Evolutionary conservation across 1,140 invertebrate species (phyloP).

Genomic region (Camponotus floridanus): DNA sequence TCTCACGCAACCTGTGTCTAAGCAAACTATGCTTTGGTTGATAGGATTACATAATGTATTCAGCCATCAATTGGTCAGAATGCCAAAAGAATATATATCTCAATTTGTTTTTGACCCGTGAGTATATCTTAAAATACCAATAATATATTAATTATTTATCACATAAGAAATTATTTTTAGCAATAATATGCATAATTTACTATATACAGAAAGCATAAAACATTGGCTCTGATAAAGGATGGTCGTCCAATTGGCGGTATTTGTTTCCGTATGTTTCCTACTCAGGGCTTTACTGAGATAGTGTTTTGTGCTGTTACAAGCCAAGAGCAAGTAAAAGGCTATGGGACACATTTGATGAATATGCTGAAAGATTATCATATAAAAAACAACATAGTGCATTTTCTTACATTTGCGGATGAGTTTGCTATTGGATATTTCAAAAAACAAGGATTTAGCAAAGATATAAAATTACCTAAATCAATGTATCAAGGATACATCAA

Average conservation of each 20-base stretch:
- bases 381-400: constrained; percentile 95
- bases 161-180: background rate
- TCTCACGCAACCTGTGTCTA: constrained; percentile 94
- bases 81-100: constrained; percentile 99
- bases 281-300: constrained; percentile 99
- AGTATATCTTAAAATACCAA: constrained; percentile 82
- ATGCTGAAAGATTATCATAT: constrained; percentile 99
- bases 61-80: constrained; percentile 97
- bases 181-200: constrained; percentile 44
- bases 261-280: constrained; percentile 98
- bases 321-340: constrained; percentile 99
- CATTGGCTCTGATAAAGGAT: constrained; percentile 96
- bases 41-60: constrained; percentile 98
- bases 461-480: constrained; percentile 93
- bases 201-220: constrained; percentile 95
- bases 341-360: constrained; percentile 99
- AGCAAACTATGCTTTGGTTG: constrained; percentile 97
- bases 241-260: constrained; percentile 98
- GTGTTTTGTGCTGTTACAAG: constrained; percentile 99
- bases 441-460: constrained; percentile 99
- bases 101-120: constrained; percentile 98
- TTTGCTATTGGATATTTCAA: constrained; percentile 99
- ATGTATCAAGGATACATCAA: constrained; percentile 97
- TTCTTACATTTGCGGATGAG: constrained; percentile 99
- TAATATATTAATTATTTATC: constrained; percentile 11